These are phyloP conservation scores for Pseudopodoces humilis DNA, from an alignment of 2,113 vertebrate genomes.

Conservation along the genomic window DNA sequence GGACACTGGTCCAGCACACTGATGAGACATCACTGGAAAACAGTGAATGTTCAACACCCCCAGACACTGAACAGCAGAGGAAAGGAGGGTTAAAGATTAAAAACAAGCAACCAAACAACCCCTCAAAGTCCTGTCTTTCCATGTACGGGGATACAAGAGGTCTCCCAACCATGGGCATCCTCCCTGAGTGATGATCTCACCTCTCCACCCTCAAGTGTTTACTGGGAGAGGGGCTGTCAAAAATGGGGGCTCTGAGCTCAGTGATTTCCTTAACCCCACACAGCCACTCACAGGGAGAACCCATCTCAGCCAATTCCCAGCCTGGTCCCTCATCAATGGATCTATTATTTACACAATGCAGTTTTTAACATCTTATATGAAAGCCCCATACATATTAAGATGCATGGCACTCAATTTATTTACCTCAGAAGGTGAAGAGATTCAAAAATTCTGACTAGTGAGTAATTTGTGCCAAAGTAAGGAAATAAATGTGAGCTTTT, in stretches of 20 bases:
- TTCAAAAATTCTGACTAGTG: conserved; percentile 34
- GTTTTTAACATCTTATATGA: conserved; percentile 43
- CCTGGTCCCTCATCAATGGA: conserved; percentile 25
- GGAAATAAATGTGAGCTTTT: conserved; percentile 29
- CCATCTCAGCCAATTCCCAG: neutral
- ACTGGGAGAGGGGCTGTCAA: neutral
- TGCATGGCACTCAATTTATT: conserved; percentile 18
- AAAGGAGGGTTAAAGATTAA: neutral
- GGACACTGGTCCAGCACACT: neutral
- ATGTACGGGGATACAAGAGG: neutral
- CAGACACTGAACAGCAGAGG: neutral
- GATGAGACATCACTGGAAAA: neutral
- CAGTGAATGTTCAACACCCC: neutral
- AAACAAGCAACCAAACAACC: neutral
- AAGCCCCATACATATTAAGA: conserved; percentile 35
- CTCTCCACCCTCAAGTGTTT: neutral
- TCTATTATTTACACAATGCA: conserved; percentile 29
- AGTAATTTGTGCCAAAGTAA: conserved; percentile 28
- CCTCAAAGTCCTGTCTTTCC: neutral
- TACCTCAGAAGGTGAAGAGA: conserved; percentile 47
- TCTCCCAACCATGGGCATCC: neutral
- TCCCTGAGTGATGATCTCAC: neutral
- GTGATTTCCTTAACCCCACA: neutral
- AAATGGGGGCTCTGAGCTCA: neutral
- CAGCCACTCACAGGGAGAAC: neutral